A percentile compares a stretch with the other conserved stretches of the same genome.
phyloP scores from a whole-genome alignment of 1,140 invertebrate species.

The Saxidomus purpurata region DNA sequence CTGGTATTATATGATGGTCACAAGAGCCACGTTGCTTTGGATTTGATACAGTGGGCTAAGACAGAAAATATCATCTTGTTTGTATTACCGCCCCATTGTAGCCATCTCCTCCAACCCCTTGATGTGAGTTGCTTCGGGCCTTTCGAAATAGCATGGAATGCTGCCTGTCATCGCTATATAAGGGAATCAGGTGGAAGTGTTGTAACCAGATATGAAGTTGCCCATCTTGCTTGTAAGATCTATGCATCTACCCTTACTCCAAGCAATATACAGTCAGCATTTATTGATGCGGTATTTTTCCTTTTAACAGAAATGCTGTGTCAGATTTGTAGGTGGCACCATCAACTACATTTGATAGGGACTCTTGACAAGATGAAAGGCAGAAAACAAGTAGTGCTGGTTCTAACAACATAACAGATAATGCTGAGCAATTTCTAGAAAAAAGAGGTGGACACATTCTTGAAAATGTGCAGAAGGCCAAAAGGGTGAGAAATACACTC shows the following conservation, averaged over 20 bases:
- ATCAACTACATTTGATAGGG: not conserved
- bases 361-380: not conserved
- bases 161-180: slow-evolving; percentile 48
- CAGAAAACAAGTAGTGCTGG: not conserved
- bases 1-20: slow-evolving; percentile 25
- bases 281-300: slow-evolving; percentile 57
- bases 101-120: slow-evolving; percentile 26
- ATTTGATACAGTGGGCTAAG: slow-evolving; percentile 8
- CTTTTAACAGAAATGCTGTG: slow-evolving; percentile 45
- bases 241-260: slow-evolving; percentile 2
- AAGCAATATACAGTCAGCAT: slow-evolving; percentile 53
- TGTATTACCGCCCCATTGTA: slow-evolving; percentile 35
- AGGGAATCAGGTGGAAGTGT: slow-evolving; percentile 30
- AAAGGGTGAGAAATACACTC: slow-evolving; percentile 23
- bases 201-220: slow-evolving; percentile 61
- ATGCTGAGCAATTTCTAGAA: not conserved
- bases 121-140: slow-evolving; percentile 56
- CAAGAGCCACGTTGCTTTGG: slow-evolving; percentile 16
- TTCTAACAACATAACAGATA: not conserved
- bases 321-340: slow-evolving; percentile 23
- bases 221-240: slow-evolving; percentile 55
- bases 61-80: slow-evolving; percentile 14
- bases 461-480: slow-evolving; percentile 4
- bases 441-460: not conserved
- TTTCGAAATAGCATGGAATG: slow-evolving; percentile 52